A percentile compares a stretch with the other conserved stretches of the same genome.
Evolutionary conservation across 2,888 invertebrate genomes (phyloP).

Genomic region (Sthenelais limicola): DNA sequence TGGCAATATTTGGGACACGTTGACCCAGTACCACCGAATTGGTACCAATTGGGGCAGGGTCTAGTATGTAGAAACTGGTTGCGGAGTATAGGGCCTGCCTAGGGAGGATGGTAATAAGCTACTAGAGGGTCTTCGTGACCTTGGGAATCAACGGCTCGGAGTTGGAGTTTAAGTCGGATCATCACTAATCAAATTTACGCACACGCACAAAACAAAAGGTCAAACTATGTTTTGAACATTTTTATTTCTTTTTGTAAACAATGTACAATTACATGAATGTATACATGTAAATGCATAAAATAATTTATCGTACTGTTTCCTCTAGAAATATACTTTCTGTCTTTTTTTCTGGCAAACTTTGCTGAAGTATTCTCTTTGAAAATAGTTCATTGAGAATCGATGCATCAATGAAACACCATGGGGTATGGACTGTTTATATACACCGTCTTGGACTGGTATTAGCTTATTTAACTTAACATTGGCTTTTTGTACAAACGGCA

Average conservation of each 20-base stretch:
- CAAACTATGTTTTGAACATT: constrained; percentile 29
- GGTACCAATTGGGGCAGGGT: no score
- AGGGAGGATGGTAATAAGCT: no score
- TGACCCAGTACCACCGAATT: no score
- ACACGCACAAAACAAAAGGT: no score
- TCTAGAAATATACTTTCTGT: constrained; percentile 40
- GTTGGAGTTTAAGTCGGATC: no score
- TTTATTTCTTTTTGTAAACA: constrained; percentile 36
- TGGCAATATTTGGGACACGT: no score
- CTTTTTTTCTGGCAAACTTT: constrained; percentile 33
- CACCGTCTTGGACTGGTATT: constrained; percentile 9
- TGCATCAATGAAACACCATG: constrained; percentile 18
- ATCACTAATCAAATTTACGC: no score
- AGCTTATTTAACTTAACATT: constrained; percentile 8
- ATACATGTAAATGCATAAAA: constrained; percentile 40
- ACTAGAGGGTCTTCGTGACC: not conserved
- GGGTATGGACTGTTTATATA: constrained; percentile 15
- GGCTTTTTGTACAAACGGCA: constrained; percentile 15
- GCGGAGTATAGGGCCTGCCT: no score
- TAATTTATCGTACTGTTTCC: constrained; percentile 36
- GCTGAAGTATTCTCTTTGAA: constrained; percentile 32
- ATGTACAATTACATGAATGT: constrained; percentile 34
- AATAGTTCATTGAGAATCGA: constrained; percentile 35
- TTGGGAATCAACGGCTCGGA: not conserved
- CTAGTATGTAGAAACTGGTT: no score